These are phyloP conservation scores for Buphagus erythrorhynchus DNA, from an alignment of 2,797 vertebrate species.

Conservation along the genomic window DNA sequence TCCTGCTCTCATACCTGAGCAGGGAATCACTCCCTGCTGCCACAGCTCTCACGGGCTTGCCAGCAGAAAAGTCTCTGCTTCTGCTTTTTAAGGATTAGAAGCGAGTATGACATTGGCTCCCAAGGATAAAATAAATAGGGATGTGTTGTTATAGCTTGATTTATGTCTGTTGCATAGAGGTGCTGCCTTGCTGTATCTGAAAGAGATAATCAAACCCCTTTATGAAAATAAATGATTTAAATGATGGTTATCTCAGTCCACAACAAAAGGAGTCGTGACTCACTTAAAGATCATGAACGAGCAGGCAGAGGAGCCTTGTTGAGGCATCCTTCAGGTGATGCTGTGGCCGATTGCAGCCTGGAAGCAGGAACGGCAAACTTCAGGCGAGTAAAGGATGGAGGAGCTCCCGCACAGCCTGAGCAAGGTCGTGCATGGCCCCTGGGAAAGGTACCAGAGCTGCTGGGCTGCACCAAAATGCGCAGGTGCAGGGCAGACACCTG, in stretches of 20 bases:
- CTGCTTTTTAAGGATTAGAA: neutral
- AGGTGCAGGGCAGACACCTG: neutral
- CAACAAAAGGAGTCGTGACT: neutral
- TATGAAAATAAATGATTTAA: neutral
- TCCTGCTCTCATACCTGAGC: fast-evolving
- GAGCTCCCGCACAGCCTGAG: neutral
- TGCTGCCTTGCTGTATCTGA: neutral
- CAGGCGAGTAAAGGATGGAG: neutral
- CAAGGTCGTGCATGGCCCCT: fast-evolving
- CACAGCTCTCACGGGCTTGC: neutral
- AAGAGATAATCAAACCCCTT: neutral
- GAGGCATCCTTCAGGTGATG: neutral
- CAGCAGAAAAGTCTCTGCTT: neutral
- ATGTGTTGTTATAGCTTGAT: neutral
- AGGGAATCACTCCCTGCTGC: neutral
- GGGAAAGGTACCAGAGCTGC: neutral
- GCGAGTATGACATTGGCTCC: fast-evolving
- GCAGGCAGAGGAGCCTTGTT: neutral
- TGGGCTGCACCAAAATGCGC: neutral
- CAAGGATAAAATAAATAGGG: neutral
- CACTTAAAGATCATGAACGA: neutral
- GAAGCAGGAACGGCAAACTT: neutral
- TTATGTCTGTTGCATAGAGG: neutral
- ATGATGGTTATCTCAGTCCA: neutral
- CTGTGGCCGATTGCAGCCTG: neutral